Evolutionary conservation across 2,113 vertebrate genomes (phyloP), one percentile per base, ranked within the genome.

Genomic region (Anolis sagrei): DNA sequence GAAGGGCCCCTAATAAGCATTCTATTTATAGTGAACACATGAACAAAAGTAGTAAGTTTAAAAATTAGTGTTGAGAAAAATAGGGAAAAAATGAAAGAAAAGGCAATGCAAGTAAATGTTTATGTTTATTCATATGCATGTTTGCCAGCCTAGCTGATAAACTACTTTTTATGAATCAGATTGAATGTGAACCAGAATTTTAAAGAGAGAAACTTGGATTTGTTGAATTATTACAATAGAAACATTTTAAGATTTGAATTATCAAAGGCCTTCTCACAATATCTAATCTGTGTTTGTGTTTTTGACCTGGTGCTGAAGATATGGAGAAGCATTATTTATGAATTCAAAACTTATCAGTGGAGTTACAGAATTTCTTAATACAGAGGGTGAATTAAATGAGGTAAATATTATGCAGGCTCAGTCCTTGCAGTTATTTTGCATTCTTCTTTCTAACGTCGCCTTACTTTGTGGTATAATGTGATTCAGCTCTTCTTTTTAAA

Each of bases 251-350:
- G n/a, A 34, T 11, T 5, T 81, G 0, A 79, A 81, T 27, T 0
- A 0, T 80, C 64, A 83, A 76, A 87, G 16, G 2, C 1, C 48
- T 82, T 39, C 9, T 25, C 49, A 70, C 80, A 82, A 14, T 25
- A 32, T 32, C 87, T 64, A 90, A n/a, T 84, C 48, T 1, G 13
- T 79, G 14, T 85, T 1, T 90, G 9, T 68, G 16, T 86, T 87
- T 90, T 94, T 72, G 70, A 93, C 92, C 85, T 89, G 66, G 80
- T 77, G 90, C 87, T 93, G 62, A 86, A 99, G 99, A 54, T 99
- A 99, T 0, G 98, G 99, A n/a, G 99, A 99, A 95, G 98, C 99
- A 8, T 93, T 99, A 92, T 99, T 99, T 96, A 98, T 99, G 98
- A 99, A 98, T 94, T 99, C 98, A 0, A 99, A 98, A 93, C 97